Evolutionary conservation across 2,888 invertebrate species (phyloP).

Genomic region (Siphonodentalium dalli): DNA sequence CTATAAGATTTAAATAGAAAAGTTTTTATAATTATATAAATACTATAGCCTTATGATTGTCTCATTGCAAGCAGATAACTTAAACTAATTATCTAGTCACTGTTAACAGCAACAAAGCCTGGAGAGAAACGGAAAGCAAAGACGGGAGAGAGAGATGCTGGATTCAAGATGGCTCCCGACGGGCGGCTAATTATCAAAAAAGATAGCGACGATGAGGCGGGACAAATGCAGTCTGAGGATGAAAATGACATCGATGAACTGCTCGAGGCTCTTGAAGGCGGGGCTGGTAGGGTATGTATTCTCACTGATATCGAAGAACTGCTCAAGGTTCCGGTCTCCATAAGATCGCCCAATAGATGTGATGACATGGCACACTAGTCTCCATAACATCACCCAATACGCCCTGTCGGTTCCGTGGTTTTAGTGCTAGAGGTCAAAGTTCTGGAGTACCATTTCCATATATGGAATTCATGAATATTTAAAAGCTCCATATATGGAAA

Average conservation of each 20-base stretch:
- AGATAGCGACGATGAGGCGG: conserved; percentile 53
- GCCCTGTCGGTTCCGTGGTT: no score
- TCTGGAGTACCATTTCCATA: no score
- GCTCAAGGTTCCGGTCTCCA: no score
- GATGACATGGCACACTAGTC: no score
- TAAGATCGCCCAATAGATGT: no score
- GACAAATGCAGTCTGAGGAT: conserved; percentile 33
- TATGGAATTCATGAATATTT: no score
- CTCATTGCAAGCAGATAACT: not conserved
- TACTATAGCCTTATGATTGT: no score
- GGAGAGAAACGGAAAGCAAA: conserved; percentile 37
- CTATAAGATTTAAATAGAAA: no score
- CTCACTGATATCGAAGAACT: not conserved
- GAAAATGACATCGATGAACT: conserved; percentile 59
- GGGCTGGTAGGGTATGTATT: conserved; percentile 26
- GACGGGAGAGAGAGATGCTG: conserved; percentile 69
- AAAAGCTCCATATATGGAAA: no score
- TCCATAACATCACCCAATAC: no score
- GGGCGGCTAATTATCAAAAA: conserved; percentile 84
- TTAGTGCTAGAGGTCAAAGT: no score
- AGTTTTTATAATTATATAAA: no score
- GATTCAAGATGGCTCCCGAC: conserved; percentile 82
- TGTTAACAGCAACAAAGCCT: conserved; percentile 74
- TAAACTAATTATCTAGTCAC: conserved; percentile 3
- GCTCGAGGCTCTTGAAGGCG: conserved; percentile 48